phyloP scores from a whole-genome alignment of 2,888 invertebrate genomes.

The Drosophila tripunctata region DNA sequence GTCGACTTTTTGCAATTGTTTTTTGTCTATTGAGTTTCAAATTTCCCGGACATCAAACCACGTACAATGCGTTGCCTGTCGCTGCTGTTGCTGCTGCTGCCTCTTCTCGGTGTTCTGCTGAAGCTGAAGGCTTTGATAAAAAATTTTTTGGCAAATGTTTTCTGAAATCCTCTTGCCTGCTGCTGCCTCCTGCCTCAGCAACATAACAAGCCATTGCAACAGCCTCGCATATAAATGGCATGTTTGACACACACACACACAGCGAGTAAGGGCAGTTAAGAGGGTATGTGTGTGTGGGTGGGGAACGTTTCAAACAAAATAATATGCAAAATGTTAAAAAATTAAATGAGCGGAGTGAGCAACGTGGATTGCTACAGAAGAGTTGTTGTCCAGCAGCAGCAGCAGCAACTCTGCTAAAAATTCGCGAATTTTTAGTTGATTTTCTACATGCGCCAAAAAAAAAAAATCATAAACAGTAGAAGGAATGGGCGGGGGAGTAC shows the following conservation, averaged over 20 bases:
- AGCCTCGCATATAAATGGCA: constrained; percentile 78
- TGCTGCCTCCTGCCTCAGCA: constrained; percentile 4
- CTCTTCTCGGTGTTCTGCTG: constrained; percentile 33
- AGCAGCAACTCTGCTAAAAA: constrained; percentile 45
- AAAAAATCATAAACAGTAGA: too few relatives aligned
- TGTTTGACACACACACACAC: constrained; percentile 73
- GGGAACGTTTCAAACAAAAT: constrained; percentile 74
- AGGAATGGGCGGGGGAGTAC: not conserved
- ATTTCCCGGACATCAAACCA: constrained; percentile 66
- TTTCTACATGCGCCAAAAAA: constrained; percentile 55
- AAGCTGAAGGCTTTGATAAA: constrained; percentile 79
- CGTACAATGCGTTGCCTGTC: constrained; percentile 57
- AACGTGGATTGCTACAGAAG: constrained; percentile 35
- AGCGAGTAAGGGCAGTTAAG: constrained; percentile 1
- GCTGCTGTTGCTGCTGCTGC: constrained; percentile 14
- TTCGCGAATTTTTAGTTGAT: constrained; percentile 79
- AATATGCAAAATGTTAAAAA: constrained; percentile 81
- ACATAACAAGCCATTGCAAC: constrained; percentile 64
- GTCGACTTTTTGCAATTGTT: constrained; percentile 52
- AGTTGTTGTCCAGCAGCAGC: constrained; percentile 56
- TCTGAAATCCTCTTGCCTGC: constrained; percentile 58
- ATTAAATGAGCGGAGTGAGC: constrained; percentile 59
- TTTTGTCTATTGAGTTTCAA: constrained; percentile 79
- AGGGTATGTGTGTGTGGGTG: not conserved
- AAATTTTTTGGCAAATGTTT: constrained; percentile 76